phyloP scores from a whole-genome alignment of 1,140 invertebrate species.

The Penaeus indicus region DNA sequence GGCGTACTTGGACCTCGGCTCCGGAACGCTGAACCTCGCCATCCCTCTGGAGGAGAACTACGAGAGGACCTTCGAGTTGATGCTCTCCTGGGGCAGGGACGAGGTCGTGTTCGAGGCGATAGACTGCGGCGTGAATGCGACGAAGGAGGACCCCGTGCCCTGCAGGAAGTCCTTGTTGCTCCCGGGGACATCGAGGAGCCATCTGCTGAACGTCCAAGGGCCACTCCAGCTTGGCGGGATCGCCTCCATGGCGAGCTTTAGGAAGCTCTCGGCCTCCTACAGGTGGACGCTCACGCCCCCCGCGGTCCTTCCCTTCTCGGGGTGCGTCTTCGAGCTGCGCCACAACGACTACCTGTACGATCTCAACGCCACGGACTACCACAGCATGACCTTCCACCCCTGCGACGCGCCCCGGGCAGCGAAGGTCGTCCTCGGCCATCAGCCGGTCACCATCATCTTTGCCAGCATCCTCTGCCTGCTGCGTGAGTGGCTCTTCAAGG shows the following conservation, averaged over 20 bases:
- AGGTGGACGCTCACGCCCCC: conserved; percentile 86
- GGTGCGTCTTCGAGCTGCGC: conserved; percentile 91
- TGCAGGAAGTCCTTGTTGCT: conserved; percentile 41
- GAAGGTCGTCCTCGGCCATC: conserved; percentile 51
- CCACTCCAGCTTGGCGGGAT: conserved; percentile 94
- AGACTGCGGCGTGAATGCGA: conserved; percentile 55
- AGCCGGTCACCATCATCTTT: conserved; percentile 63
- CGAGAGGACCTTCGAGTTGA: conserved; percentile 32
- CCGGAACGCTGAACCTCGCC: conserved; percentile 88
- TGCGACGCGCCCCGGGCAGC: conserved; percentile 54
- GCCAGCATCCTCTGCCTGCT: conserved; percentile 61
- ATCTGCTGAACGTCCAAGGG: conserved; percentile 88
- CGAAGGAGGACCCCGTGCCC: conserved; percentile 15
- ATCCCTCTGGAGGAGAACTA: conserved; percentile 81
- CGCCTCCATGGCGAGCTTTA: conserved; percentile 80
- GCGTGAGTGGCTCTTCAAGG: conserved; percentile 45
- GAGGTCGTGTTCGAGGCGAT: conserved; percentile 39
- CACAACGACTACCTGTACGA: conserved; percentile 63
- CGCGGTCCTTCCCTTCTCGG: conserved; percentile 90
- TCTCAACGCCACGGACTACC: conserved; percentile 62
- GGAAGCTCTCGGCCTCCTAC: conserved; percentile 80
- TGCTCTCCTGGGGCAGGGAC: conserved; percentile 51
- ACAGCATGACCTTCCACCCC: conserved; percentile 45
- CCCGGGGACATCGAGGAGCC: conserved; percentile 36
- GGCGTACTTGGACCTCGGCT: conserved; percentile 97